Base-by-base conservation (phyloP, 2,888 invertebrate species). In the Cosmia trapezina region DNA sequence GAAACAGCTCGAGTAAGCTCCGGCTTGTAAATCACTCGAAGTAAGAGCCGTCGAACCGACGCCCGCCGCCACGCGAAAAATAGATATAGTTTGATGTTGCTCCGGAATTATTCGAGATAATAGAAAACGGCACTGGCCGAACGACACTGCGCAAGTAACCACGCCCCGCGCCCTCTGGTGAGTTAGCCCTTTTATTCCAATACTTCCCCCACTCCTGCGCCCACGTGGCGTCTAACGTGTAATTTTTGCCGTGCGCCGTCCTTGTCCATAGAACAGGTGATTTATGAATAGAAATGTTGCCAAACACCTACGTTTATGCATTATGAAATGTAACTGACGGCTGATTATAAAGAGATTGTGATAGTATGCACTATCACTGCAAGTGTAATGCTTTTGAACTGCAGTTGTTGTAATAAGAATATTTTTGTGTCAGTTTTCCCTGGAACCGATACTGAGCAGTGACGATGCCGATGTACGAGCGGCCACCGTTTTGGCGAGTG, bases 401-500 rank as follows among this genome's bases (percentile, higher is more conserved):
- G 68, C 63, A 70, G 53, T 61, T 68, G 54, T 71, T 73, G 54
- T 75, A 83, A 83, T 78, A 62, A 49, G 28, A 62, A 41, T 83
- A 76, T 84, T 87, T 83, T 75, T 88, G 73, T 87, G 87, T 78
- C 87, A 87, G 86, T 85, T 86, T 86, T 81, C 78, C 76, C 83
- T 75, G 85, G 79, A 81, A 76, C 82, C 77, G 70, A 72, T 86
- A 83, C 72, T 75, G 70, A 72, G 62, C 68, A 85, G 77, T 66
- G 74, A 87, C 77, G 78, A 97, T 97, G 97, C 96, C 97, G 86
- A 85, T 92, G 89, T 97, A 97, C 92, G 97, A 97, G 90, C 94
- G 97, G 84, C 97, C 97, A 63, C 95, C 97, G 62, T 97, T 97
- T 92, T 97, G 97, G 97, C 94, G 96, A 54, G 93, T 96, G 59